Evolutionary conservation across 2,888 invertebrate species (phyloP).

Genomic region (Smittia aterrima): DNA sequence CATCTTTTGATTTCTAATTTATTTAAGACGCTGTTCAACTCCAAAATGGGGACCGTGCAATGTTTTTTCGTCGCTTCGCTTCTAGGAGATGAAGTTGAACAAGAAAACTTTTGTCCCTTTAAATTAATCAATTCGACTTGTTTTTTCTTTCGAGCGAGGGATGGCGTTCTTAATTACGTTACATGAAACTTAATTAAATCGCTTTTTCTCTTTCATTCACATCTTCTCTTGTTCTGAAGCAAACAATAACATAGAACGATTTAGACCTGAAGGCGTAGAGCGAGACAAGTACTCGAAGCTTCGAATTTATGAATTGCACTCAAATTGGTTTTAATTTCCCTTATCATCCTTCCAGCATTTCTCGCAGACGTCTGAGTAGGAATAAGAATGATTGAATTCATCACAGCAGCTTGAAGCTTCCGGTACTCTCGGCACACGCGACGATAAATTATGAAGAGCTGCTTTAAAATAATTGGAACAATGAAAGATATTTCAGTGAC

Average conservation of each 20-base stretch:
- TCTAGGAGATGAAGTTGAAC: neutral
- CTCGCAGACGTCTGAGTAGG: no score
- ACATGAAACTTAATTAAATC: constrained; percentile 39
- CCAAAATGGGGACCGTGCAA: neutral
- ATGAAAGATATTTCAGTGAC: constrained; percentile 3
- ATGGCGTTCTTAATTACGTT: constrained; percentile 19
- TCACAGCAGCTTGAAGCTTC: no score
- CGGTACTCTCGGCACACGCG: no score
- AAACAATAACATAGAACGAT: neutral
- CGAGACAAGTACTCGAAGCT: neutral
- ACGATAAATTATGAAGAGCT: neutral
- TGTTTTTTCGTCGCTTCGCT: neutral
- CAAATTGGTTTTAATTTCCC: neutral
- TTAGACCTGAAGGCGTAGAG: neutral
- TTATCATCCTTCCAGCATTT: neutral
- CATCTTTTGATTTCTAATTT: constrained; percentile 30
- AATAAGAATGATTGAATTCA: no score
- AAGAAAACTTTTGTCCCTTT: constrained; percentile 23
- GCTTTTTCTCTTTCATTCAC: neutral
- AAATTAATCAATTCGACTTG: constrained; percentile 9
- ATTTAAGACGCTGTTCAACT: constrained; percentile 7
- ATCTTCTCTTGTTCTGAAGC: neutral
- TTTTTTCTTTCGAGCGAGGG: neutral
- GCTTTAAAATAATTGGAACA: constrained; percentile 31
- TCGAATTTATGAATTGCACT: neutral